A percentile compares a stretch with the other conserved stretches of the same genome.
These are phyloP conservation scores for Machaerirhynchus nigripectus DNA, from an alignment of 2,113 vertebrate species.

Conservation along the genomic window DNA sequence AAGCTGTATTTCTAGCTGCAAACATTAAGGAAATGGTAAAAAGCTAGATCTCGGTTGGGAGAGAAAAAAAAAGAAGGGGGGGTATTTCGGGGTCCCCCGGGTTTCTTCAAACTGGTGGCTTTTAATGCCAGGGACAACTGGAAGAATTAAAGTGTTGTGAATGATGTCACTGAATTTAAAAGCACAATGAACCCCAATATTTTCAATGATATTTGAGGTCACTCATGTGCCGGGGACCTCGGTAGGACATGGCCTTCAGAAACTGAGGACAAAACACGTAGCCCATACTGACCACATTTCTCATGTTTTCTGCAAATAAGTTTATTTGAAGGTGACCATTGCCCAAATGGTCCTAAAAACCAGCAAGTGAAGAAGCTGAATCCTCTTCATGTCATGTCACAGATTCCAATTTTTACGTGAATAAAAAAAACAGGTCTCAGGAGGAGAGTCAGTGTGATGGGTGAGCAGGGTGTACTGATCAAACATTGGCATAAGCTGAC, in stretches of 20 bases:
- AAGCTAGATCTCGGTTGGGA: constrained; percentile 45
- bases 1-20: constrained; percentile 75
- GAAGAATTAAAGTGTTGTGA: background rate
- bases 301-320: background rate
- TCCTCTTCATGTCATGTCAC: background rate
- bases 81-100: background rate
- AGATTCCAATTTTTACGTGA: background rate
- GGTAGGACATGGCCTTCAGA: background rate
- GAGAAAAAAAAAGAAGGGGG: background rate
- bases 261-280: background rate
- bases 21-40: constrained; percentile 69
- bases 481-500: background rate
- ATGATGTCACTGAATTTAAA: background rate
- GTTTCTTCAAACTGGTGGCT: background rate
- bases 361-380: background rate
- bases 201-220: background rate
- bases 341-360: background rate
- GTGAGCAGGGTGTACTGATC: background rate
- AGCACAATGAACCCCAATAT: background rate
- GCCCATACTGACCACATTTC: background rate
- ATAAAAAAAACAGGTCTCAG: fast-evolving
- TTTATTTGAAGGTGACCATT: background rate
- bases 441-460: background rate
- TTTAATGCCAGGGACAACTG: background rate
- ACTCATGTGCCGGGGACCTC: background rate